Conservation (phyloP, 2,888 invertebrate species). For the Drosophila mimica region DNA sequence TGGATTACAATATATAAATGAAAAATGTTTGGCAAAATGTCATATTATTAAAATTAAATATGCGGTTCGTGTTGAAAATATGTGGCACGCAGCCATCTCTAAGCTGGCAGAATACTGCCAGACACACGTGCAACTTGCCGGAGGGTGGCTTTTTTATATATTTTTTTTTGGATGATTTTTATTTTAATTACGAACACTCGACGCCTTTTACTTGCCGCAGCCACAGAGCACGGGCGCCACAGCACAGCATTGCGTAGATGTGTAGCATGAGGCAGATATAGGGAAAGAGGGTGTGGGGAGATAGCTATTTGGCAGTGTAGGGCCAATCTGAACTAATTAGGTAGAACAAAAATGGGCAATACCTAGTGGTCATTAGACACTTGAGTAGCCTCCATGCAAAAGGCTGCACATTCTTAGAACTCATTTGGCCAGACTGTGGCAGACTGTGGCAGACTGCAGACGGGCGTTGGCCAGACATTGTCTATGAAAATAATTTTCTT, state of each 20-base stretch:
- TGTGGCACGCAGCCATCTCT: not conserved
- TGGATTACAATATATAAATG: not conserved
- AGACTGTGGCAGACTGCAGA: constrained; percentile 1
- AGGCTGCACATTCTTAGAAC: constrained; percentile 13
- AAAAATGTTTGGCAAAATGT: not conserved
- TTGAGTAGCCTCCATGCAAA: constrained; percentile 7
- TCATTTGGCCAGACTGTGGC: constrained; percentile 21
- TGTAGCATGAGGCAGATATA: not conserved
- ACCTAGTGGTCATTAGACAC: constrained; percentile 34
- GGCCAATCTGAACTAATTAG: constrained; percentile 30
- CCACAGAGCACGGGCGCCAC: not conserved
- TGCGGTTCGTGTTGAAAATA: not conserved
- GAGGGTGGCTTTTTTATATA: constrained; percentile 25
- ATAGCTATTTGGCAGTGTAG: not conserved
- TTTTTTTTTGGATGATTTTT: constrained; percentile 53
- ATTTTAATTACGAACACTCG: constrained; percentile 69
- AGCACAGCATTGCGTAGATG: not conserved
- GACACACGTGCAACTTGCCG: constrained; percentile 34
- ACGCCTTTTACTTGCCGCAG: constrained; percentile 27
- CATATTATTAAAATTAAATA: not conserved
- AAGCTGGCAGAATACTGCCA: not conserved
- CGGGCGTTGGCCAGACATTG: constrained; percentile 33
- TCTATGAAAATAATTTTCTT: constrained; percentile 72
- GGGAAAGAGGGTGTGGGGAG: not conserved
- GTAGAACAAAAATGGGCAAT: constrained; percentile 30